Percentiles rank a stretch among this genome's conserved stretches.
Conservation (phyloP, 1,140 invertebrate genomes). For the Formica selysi region DNA sequence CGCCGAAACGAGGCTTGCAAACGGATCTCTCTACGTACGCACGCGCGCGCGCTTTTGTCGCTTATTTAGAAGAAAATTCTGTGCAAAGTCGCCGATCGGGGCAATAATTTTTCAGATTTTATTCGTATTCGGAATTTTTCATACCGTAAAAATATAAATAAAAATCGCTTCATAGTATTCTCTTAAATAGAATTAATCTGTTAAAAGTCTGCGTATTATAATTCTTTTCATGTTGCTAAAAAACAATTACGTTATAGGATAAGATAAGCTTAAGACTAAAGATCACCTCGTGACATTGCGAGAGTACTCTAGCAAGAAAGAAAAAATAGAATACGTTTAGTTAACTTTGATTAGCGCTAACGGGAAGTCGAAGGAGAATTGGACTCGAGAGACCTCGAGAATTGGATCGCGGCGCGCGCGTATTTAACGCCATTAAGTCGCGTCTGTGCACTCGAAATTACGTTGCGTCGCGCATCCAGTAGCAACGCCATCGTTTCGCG, state of each 20-base stretch:
- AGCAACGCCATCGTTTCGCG: constrained; percentile 47
- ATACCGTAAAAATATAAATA: neutral
- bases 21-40: constrained; percentile 24
- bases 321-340: constrained; percentile 32
- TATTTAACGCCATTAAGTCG: constrained; percentile 56
- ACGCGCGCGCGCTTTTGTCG: constrained; percentile 24
- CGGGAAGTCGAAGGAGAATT: constrained; percentile 17
- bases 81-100: neutral
- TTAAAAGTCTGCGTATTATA: no score
- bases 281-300: neutral
- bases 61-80: neutral
- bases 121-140: neutral
- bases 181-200: neutral
- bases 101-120: constrained; percentile 5
- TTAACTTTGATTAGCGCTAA: constrained; percentile 41
- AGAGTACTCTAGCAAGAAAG: neutral
- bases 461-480: constrained; percentile 44
- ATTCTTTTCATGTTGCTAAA: no score
- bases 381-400: constrained; percentile 36
- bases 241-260: no score
- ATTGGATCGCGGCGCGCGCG: constrained; percentile 37
- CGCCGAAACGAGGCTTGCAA: constrained; percentile 52
- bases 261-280: no score
- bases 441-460: constrained; percentile 58
- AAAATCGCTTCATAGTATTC: neutral